A percentile compares a stretch with the other conserved stretches of the same genome.
phyloP scores from a whole-genome alignment of 2,797 vertebrate species.

The Poeciliopsis gracilis region DNA sequence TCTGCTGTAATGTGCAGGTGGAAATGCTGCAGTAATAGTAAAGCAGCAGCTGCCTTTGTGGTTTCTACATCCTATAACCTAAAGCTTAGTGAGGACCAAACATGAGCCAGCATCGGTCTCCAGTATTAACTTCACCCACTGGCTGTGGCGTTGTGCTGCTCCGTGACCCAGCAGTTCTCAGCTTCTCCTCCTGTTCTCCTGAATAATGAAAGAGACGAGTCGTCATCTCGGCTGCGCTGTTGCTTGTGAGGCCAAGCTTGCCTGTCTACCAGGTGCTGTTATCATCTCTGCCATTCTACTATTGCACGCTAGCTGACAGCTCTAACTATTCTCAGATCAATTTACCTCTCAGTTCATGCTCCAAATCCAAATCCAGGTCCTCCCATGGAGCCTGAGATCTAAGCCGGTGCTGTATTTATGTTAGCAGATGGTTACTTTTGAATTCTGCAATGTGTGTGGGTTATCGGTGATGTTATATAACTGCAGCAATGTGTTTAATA shows the following conservation, averaged over 20 bases:
- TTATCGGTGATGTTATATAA: slow-evolving; percentile 5
- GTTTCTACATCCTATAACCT: neutral
- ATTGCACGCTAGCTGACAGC: slow-evolving; percentile 22
- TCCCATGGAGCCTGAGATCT: neutral
- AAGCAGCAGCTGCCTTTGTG: slow-evolving; percentile 23
- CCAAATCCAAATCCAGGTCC: slow-evolving; percentile 24
- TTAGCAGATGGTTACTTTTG: neutral
- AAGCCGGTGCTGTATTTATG: neutral
- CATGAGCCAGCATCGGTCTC: slow-evolving; percentile 7
- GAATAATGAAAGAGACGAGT: slow-evolving; percentile 73
- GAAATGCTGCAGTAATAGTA: slow-evolving; percentile 50
- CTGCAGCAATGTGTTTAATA: neutral
- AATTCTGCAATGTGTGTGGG: neutral
- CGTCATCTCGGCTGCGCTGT: slow-evolving; percentile 45
- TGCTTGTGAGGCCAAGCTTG: slow-evolving; percentile 44
- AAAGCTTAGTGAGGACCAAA: slow-evolving; percentile 3
- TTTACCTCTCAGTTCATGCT: slow-evolving; percentile 38
- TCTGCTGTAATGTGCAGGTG: slow-evolving; percentile 66
- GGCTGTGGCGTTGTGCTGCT: slow-evolving; percentile 44
- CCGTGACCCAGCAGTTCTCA: slow-evolving; percentile 60
- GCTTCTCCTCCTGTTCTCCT: slow-evolving; percentile 77
- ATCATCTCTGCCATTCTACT: slow-evolving; percentile 40
- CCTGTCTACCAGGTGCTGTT: slow-evolving; percentile 56
- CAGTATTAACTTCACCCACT: slow-evolving; percentile 18
- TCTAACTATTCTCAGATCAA: slow-evolving; percentile 27